Conservation (phyloP, 2,888 invertebrate genomes). For the Strigamia maritima region DNA sequence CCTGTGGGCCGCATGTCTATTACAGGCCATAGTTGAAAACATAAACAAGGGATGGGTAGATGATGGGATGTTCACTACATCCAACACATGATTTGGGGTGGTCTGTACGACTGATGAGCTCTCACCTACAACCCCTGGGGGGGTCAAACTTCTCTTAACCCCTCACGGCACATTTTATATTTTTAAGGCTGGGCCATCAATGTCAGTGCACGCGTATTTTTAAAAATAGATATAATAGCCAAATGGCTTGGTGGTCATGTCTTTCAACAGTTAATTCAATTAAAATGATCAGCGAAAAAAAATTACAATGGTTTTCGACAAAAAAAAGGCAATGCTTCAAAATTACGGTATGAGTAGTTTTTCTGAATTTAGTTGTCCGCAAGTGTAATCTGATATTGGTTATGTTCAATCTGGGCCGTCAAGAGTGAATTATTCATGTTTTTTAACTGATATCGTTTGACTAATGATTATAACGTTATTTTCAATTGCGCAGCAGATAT, state of each 20-base stretch:
- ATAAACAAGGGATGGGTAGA: not conserved
- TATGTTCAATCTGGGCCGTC: no score
- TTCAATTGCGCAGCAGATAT: no score
- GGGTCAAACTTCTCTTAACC: constrained; percentile 26
- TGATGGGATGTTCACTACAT: constrained; percentile 1
- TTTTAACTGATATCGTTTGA: no score
- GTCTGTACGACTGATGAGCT: constrained; percentile 26
- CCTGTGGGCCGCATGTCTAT: constrained; percentile 13
- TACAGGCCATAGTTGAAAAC: not conserved
- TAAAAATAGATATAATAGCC: constrained; percentile 30
- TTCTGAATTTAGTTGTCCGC: no score
- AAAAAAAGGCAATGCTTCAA: no score
- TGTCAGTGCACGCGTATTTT: constrained; percentile 13
- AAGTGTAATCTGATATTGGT: no score
- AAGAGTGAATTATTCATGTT: no score
- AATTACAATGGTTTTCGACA: no score
- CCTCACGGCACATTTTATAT: constrained; percentile 30
- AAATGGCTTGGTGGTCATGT: constrained; percentile 27
- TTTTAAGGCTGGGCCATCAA: constrained; percentile 32
- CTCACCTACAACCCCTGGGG: constrained; percentile 30
- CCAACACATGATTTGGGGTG: constrained; percentile 30
- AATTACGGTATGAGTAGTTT: no score
- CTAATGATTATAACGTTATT: no score
- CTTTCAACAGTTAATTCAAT: constrained; percentile 13
- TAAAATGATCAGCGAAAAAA: not conserved